Conservation (phyloP, 2,113 vertebrate species). For the Coracopsis vasa region DNA sequence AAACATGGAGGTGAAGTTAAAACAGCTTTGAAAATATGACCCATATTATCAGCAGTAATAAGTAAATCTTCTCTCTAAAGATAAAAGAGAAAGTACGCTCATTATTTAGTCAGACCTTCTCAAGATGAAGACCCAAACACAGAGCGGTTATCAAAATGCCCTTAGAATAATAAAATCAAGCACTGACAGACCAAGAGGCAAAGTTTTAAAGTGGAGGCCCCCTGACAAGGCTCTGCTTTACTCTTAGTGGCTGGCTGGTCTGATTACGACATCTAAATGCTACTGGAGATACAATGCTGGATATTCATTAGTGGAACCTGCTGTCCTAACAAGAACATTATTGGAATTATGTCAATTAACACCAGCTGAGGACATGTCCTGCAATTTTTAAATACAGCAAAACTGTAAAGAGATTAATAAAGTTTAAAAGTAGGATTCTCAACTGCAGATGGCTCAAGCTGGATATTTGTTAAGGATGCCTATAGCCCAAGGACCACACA, state of each 20-base stretch:
- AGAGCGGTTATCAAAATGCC: conserved; percentile 60
- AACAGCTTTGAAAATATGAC: conserved; percentile 61
- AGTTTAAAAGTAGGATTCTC: background rate
- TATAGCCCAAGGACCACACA: rapidly evolving
- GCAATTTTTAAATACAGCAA: background rate
- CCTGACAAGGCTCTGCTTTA: conserved; percentile 44
- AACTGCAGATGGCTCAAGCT: background rate
- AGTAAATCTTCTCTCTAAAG: conserved; percentile 58
- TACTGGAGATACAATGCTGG: background rate
- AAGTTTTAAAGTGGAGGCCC: conserved; percentile 61
- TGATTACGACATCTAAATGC: conserved; percentile 52
- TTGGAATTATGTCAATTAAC: conserved; percentile 22
- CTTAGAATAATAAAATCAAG: conserved; percentile 54
- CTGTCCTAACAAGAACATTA: background rate
- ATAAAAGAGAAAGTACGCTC: conserved; percentile 59
- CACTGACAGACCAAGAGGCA: conserved; percentile 15
- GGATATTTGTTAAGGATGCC: background rate
- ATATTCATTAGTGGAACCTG: conserved; percentile 16
- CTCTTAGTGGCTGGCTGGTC: conserved; percentile 4
- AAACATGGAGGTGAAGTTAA: conserved; percentile 51
- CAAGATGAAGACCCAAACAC: conserved; percentile 27
- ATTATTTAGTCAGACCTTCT: conserved; percentile 54
- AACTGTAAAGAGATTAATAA: background rate
- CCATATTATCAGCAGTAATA: conserved; percentile 45
- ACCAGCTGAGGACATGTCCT: background rate